A percentile compares a stretch with the other conserved stretches of the same genome.
phyloP scores from a whole-genome alignment of 2,888 invertebrate genomes.

The Omphaloscelis lunosa region DNA sequence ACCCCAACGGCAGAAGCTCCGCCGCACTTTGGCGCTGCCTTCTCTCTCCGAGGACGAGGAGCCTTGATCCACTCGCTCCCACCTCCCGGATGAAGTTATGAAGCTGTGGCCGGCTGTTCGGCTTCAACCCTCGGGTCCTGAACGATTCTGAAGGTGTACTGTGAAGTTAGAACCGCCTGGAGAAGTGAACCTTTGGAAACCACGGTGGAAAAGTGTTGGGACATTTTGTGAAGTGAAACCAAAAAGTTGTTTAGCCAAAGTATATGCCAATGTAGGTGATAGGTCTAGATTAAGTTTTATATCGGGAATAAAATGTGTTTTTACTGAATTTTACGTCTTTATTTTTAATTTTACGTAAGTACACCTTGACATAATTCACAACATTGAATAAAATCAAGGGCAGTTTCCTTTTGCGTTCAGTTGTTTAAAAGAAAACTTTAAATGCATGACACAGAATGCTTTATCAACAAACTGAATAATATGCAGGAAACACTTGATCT shows the following conservation, averaged over 20 bases:
- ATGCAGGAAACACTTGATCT: conserved; percentile 44
- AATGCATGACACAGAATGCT: conserved; percentile 18
- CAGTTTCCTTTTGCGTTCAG: conserved; percentile 54
- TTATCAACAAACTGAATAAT: conserved; percentile 12
- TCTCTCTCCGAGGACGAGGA: conserved; percentile 88
- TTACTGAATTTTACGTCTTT: conserved; percentile 65
- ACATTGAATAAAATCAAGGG: conserved; percentile 55
- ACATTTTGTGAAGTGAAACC: conserved; percentile 78
- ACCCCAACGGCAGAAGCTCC: conserved; percentile 83
- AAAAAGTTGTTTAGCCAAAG: conserved; percentile 75
- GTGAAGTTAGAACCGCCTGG: conserved; percentile 69
- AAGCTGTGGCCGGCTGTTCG: conserved; percentile 77
- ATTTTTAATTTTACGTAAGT: conserved; percentile 65
- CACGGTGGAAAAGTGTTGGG: conserved; percentile 66
- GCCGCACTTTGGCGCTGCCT: conserved; percentile 84
- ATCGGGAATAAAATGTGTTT: conserved; percentile 65
- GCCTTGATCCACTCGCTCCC: conserved; percentile 79
- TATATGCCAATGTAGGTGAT: conserved; percentile 72
- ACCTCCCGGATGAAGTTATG: conserved; percentile 81
- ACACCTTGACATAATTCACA: conserved; percentile 66
- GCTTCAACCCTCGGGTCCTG: conserved; percentile 67
- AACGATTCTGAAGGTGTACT: conserved; percentile 67
- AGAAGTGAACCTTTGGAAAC: conserved; percentile 67
- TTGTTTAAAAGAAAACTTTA: conserved; percentile 42
- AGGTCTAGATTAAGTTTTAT: conserved; percentile 72